Conservation (phyloP, 1,140 invertebrate genomes). For the Psilanteris sp. region DNA sequence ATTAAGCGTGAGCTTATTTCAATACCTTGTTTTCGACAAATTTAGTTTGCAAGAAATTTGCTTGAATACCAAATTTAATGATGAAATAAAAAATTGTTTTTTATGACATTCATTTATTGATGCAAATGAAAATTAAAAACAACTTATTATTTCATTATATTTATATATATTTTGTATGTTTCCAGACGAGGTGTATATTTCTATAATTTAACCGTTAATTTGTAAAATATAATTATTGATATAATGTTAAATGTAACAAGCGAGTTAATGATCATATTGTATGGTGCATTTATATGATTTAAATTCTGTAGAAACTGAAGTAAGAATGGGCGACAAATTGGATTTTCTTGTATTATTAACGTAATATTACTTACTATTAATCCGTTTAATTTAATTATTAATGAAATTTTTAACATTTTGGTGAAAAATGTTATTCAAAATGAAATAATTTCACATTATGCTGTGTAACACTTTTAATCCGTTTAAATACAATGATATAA, state of each 20-base stretch:
- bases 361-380: conserved; percentile 46
- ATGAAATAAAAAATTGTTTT: conserved; percentile 52
- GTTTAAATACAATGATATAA: conserved; percentile 40
- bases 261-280: conserved; percentile 35
- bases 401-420: conserved; percentile 33
- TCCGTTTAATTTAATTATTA: conserved; percentile 27
- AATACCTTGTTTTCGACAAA: conserved; percentile 25
- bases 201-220: conserved; percentile 49
- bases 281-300: conserved; percentile 46
- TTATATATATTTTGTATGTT: conserved; percentile 50
- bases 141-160: conserved; percentile 50
- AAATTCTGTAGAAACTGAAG: conserved; percentile 21
- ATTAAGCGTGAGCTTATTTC: conserved; percentile 64
- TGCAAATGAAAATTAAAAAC: conserved; percentile 16
- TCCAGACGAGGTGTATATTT: conserved; percentile 50
- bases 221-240: conserved; percentile 43
- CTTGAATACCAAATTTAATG: conserved; percentile 44
- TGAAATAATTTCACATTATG: conserved; percentile 27
- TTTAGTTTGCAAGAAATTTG: conserved; percentile 18
- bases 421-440: conserved; percentile 29
- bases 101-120: neutral
- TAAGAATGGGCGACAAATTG: conserved; percentile 1
- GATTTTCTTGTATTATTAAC: conserved; percentile 27
- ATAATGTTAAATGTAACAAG: conserved; percentile 42
- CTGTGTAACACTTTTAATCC: conserved; percentile 40